phyloP scores from a whole-genome alignment of 2,888 invertebrate species.

The Zeuzera pyrina region DNA sequence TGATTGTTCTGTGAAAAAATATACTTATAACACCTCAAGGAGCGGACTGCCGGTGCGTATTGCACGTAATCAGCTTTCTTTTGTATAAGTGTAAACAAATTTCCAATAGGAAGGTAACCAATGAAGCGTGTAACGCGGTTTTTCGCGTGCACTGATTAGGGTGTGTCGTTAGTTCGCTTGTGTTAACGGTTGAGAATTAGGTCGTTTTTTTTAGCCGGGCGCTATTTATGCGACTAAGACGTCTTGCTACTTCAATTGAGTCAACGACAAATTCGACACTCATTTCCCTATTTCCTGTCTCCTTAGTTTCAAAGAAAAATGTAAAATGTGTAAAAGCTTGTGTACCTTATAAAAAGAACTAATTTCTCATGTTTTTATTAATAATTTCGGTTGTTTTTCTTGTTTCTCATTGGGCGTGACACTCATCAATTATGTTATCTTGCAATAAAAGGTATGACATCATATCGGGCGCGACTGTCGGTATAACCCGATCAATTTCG shows the following conservation, averaged over 20 bases:
- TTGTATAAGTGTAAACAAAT: conserved; percentile 30
- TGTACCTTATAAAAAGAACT: no score
- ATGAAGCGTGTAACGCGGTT: conserved; percentile 20
- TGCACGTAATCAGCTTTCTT: conserved; percentile 32
- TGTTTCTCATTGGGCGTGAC: conserved; percentile 63
- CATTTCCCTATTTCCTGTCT: no score
- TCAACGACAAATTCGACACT: neutral
- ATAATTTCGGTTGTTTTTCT: no score
- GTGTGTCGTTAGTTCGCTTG: conserved; percentile 44
- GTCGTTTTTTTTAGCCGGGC: conserved; percentile 39
- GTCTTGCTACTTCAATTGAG: conserved; percentile 2
- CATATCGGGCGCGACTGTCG: conserved; percentile 39
- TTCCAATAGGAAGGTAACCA: conserved; percentile 25
- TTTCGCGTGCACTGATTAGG: conserved; percentile 25
- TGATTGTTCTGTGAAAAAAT: conserved; percentile 48
- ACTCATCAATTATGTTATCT: conserved; percentile 55
- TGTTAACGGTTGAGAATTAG: conserved; percentile 31
- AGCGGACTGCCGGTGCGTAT: conserved; percentile 54
- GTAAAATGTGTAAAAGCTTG: no score
- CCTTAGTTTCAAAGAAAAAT: no score
- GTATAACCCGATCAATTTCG: conserved; percentile 36
- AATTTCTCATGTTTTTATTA: no score
- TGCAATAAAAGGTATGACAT: conserved; percentile 55
- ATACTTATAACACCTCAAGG: conserved; percentile 36
- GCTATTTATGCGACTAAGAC: conserved; percentile 21